Evolutionary conservation across 2,888 invertebrate species (phyloP).

Genomic region (Antitype chi): DNA sequence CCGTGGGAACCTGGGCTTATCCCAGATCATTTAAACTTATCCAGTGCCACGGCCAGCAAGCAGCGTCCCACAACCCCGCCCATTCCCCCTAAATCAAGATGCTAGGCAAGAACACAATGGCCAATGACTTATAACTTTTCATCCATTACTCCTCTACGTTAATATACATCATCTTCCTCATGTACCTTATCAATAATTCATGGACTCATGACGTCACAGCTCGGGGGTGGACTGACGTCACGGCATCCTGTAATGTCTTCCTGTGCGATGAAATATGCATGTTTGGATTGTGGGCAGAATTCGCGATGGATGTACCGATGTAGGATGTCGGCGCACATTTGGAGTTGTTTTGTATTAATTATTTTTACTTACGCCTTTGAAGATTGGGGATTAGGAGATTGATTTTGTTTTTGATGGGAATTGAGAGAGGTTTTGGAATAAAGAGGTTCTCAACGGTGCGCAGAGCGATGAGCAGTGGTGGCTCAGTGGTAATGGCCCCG

Average conservation of each 20-base stretch:
- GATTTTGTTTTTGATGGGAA: neutral
- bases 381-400: neutral
- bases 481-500: too few relatives aligned
- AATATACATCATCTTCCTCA: conserved; percentile 42
- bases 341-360: conserved; percentile 3
- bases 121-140: conserved; percentile 45
- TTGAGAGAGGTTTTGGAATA: neutral
- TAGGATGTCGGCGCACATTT: neutral
- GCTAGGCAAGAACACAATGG: conserved; percentile 34
- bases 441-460: too few relatives aligned
- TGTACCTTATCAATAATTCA: conserved; percentile 62
- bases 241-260: conserved; percentile 61
- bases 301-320: conserved; percentile 9
- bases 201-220: conserved; percentile 62
- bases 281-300: conserved; percentile 41
- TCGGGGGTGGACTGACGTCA: conserved; percentile 56
- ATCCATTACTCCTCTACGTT: conserved; percentile 36
- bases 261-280: conserved; percentile 59
- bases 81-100: conserved; percentile 18
- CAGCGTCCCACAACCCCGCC: neutral
- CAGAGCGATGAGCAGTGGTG: too few relatives aligned
- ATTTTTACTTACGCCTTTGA: conserved; percentile 2
- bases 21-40: neutral
- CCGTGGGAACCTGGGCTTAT: neutral
- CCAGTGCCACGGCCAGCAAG: neutral